Evolutionary conservation across 2,888 invertebrate species (phyloP).

Genomic region (Rutpela maculata): DNA sequence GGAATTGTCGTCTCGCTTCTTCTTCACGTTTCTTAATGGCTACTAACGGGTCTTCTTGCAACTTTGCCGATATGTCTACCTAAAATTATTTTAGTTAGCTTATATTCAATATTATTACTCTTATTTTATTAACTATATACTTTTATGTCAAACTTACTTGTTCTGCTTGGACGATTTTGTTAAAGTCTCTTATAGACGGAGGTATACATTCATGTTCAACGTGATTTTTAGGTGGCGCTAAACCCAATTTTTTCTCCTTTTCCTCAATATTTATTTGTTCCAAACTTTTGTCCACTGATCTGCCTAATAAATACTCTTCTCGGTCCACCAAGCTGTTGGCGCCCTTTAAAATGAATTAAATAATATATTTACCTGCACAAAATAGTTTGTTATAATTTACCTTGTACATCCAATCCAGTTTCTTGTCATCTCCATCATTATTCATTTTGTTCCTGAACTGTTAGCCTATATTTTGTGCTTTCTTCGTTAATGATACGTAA

Average conservation of each 20-base stretch:
- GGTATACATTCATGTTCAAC: conserved; percentile 87
- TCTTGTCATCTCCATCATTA: conserved; percentile 75
- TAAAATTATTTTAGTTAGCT: conserved; percentile 74
- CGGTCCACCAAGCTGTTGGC: conserved; percentile 81
- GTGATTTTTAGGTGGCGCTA: conserved; percentile 78
- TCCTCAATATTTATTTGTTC: conserved; percentile 80
- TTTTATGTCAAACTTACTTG: conserved; percentile 60
- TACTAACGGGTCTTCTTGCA: conserved; percentile 95
- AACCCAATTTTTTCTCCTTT: conserved; percentile 70
- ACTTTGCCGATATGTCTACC: conserved; percentile 91
- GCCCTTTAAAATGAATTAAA: conserved; percentile 71
- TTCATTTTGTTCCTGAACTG: conserved; percentile 45
- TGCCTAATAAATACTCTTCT: conserved; percentile 93
- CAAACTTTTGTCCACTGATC: conserved; percentile 87
- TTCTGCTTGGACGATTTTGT: conserved; percentile 68
- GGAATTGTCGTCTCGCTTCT: conserved; percentile 87
- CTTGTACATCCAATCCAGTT: conserved; percentile 94
- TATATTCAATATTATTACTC: background rate
- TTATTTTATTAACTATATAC: background rate
- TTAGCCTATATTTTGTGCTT: too few relatives aligned
- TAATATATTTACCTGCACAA: background rate
- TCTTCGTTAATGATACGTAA: too few relatives aligned
- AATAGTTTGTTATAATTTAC: conserved; percentile 67
- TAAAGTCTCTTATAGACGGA: conserved; percentile 79
- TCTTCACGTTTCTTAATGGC: conserved; percentile 93